Percentiles rank a stretch among this genome's conserved stretches.
Evolutionary conservation across 1,140 invertebrate species (phyloP).

Genomic region (Drosophila oshimai): DNA sequence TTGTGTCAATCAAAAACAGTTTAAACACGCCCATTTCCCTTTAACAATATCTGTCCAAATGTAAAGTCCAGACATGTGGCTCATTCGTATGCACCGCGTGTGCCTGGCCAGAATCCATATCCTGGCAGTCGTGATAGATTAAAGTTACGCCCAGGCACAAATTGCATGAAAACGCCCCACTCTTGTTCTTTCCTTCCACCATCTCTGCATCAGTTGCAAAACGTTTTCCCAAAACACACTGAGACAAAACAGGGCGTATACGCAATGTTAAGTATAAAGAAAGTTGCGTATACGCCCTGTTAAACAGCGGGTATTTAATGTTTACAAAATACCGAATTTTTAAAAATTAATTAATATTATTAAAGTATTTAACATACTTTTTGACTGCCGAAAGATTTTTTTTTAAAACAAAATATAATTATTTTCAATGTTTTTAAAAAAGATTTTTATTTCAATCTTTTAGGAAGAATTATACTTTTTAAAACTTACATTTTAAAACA

Average conservation of each 20-base stretch:
- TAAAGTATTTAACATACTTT: no score
- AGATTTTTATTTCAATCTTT: no score
- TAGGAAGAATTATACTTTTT: no score
- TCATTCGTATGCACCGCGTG: conserved; percentile 47
- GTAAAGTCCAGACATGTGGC: background rate
- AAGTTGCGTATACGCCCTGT: no score
- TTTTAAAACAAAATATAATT: no score
- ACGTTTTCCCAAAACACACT: conserved; percentile 3
- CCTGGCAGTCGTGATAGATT: conserved; percentile 53
- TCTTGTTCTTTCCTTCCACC: background rate
- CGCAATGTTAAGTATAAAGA: background rate
- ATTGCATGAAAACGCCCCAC: conserved; percentile 39
- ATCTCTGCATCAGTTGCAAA: conserved; percentile 2
- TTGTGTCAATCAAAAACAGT: background rate
- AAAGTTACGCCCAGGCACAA: conserved; percentile 56
- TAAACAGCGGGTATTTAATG: no score
- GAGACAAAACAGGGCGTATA: background rate
- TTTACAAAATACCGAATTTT: no score
- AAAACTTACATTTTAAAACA: no score
- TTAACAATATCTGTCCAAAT: background rate
- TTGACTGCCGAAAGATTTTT: no score
- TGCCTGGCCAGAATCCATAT: conserved; percentile 41
- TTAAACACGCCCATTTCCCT: background rate
- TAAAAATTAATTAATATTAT: no score
- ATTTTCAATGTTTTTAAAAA: no score